Conservation (phyloP, 2,113 vertebrate species). For the Monarcha castaneiventris region DNA sequence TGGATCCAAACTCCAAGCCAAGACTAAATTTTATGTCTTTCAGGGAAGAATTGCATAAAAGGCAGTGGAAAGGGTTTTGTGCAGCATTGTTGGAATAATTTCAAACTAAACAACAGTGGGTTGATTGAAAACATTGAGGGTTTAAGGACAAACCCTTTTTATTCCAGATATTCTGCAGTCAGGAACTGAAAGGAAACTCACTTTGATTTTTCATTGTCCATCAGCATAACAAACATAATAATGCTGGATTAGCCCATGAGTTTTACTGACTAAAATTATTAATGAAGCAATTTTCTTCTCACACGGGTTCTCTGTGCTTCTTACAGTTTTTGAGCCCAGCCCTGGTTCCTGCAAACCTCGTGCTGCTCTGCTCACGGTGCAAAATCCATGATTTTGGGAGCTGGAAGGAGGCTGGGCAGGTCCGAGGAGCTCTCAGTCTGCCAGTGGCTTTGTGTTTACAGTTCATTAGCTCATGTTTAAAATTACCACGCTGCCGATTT, state of each 20-base stretch:
- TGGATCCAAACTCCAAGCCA: background rate
- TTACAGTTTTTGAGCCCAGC: background rate
- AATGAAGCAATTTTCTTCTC: background rate
- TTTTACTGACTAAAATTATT: background rate
- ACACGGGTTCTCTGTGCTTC: background rate
- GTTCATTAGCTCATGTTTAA: background rate
- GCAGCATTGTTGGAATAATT: background rate
- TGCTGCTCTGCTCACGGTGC: rapidly evolving
- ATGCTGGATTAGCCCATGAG: background rate
- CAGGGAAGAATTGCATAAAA: background rate
- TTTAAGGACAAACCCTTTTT: background rate
- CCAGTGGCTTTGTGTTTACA: background rate
- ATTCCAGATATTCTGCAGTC: background rate
- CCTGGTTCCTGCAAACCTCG: background rate
- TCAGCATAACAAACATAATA: background rate
- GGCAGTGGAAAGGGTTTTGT: background rate
- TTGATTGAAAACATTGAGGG: background rate
- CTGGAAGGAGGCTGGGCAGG: background rate
- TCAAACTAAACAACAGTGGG: background rate
- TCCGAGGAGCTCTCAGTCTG: background rate
- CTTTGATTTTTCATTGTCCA: background rate
- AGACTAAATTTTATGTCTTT: background rate
- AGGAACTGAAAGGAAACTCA: background rate
- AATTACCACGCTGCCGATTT: background rate
- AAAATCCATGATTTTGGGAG: background rate